Percentiles rank a stretch among this genome's conserved stretches.
Conservation (phyloP, 2,888 invertebrate species). For the Apotomis betuletana region DNA sequence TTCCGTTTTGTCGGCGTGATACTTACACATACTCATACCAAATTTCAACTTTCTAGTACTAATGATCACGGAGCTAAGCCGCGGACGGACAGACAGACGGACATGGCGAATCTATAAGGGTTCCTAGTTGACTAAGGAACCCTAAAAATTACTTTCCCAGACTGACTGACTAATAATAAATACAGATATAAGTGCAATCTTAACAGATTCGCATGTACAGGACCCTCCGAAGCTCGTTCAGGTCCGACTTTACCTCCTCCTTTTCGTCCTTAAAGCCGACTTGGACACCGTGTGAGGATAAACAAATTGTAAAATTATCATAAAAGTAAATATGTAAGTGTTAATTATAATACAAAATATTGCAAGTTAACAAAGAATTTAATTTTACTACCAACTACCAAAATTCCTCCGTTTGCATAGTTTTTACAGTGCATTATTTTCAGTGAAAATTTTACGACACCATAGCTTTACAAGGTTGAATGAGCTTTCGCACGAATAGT, state of each 20-base stretch:
- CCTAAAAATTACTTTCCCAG: no score
- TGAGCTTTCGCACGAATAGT: conserved; percentile 54
- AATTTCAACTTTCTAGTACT: no score
- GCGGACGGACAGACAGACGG: no score
- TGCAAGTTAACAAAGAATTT: neutral
- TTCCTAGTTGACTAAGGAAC: no score
- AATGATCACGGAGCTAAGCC: no score
- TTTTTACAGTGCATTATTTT: conserved; percentile 27
- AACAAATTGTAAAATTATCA: neutral
- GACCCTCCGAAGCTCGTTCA: neutral
- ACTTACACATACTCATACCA: no score
- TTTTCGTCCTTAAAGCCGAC: neutral
- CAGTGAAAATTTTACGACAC: conserved; percentile 25
- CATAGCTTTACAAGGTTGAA: conserved; percentile 43
- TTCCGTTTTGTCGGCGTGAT: no score
- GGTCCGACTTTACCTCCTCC: neutral
- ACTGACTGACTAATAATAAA: no score
- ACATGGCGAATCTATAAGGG: no score
- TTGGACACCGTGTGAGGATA: neutral
- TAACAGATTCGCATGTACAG: neutral
- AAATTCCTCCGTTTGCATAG: conserved; percentile 13
- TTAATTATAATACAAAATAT: no score
- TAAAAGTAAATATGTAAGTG: no score
- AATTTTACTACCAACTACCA: neutral
- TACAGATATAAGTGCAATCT: no score